Conservation (phyloP, 2,888 invertebrate species). For the Lasioglossum figueresi region DNA sequence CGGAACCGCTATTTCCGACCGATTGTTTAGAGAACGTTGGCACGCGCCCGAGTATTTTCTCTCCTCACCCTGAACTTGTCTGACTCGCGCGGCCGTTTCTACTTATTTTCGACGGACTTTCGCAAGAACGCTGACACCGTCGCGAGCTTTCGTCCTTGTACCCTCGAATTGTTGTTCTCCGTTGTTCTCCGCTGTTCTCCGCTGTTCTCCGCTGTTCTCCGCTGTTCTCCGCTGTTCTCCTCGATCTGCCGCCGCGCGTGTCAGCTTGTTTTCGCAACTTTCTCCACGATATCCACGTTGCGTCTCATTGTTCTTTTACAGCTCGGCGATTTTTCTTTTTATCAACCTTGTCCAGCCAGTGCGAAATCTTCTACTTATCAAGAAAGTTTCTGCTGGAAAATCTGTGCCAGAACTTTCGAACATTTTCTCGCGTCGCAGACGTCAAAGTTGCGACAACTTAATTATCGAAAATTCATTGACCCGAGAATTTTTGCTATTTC, state of each 20-base stretch:
- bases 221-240: not conserved
- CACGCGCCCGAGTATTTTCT: not conserved
- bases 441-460: no score
- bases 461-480: no score
- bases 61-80: slow-evolving; percentile 13
- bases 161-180: not conserved
- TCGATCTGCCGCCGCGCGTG: not conserved
- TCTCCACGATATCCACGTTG: not conserved
- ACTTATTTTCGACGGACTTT: slow-evolving; percentile 4
- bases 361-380: not conserved
- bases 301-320: not conserved
- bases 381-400: not conserved
- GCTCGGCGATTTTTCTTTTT: not conserved
- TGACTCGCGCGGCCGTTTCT: slow-evolving; percentile 6
- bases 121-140: not conserved
- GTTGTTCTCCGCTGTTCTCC: not conserved
- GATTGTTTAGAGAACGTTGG: slow-evolving; percentile 9
- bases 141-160: not conserved
- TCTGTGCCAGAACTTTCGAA: no score
- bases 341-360: not conserved
- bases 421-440: no score
- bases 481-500: not conserved
- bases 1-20: not conserved
- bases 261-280: not conserved
- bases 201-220: not conserved